Evolutionary conservation across 1,140 invertebrate genomes (phyloP), one percentile per base, ranked within the genome.

Genomic region (Pteromalus puparum): DNA sequence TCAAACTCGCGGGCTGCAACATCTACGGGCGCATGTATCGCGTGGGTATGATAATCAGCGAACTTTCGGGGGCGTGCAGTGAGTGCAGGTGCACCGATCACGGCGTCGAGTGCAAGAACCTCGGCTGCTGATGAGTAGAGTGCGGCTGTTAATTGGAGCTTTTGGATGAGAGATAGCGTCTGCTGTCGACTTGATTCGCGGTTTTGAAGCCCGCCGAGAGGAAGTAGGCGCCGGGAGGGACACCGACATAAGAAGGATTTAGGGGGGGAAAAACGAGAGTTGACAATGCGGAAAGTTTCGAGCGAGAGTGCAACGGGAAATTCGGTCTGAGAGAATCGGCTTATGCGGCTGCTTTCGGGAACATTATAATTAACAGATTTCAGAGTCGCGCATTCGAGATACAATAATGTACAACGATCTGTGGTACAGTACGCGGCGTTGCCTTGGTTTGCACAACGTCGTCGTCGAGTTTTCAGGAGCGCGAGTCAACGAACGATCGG

Each of bases 11-110:
- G 13, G 97, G 97, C 1, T 98, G 97, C 89, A 98, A 98, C 92
- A 98, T 98, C 87, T 98, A 98, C 89, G 97, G 97, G 3, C 94
- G 96, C 87, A 98, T 98, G 96, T 98, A 98, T 91, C 94, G 96
- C 7, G 96, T 98, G 2, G 97, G 97, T 6, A 94, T 95, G 89
- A 96, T 97, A 87, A 98, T 98, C 81, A 94, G 95, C 0, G 97
- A 98, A 93, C 93, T 98, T 80, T 97, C 97, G 9, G 95, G 95
- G 77, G 94, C 95, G 6, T 98, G 97, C 91, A 94, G 96, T 84
- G 96, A 97, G 90, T 98, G 97, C 91, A 96, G 95, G 89, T 98
- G 97, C 93, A 97, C 97, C 26, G 96, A 97, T 89, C 92, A 96
- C 79, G 97, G 97, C 61, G 97, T 98, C 74, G 96, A 97, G 88